Evolutionary conservation across 2,113 vertebrate species (phyloP).

Genomic region (Glaucomys volans): DNA sequence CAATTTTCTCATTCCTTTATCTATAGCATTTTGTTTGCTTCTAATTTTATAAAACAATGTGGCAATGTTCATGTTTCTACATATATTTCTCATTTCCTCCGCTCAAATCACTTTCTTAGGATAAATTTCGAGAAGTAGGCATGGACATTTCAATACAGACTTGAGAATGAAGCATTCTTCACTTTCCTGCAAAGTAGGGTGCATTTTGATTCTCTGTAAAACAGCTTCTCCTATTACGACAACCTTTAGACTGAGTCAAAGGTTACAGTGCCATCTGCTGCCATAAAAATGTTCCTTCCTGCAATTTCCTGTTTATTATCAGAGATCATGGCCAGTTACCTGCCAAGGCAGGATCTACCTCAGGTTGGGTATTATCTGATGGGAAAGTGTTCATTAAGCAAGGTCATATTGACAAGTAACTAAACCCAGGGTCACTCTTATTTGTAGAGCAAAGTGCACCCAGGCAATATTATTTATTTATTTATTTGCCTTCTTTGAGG

Average conservation of each 20-base stretch:
- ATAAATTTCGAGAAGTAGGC: not conserved
- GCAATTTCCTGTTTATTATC: not conserved
- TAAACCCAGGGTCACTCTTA: not conserved
- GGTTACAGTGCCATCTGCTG: conserved; percentile 69
- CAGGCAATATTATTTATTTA: not conserved
- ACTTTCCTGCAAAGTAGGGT: not conserved
- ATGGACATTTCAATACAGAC: not conserved
- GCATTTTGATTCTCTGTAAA: not conserved
- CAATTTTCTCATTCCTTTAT: not conserved
- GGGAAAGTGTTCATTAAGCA: not conserved
- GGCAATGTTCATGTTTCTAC: not conserved
- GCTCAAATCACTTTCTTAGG: not conserved
- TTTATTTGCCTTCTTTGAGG: not conserved
- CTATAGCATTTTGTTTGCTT: not conserved
- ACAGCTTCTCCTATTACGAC: not conserved
- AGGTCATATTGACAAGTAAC: not conserved
- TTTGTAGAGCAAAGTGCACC: not conserved
- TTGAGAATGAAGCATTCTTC: not conserved
- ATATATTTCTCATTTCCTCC: not conserved
- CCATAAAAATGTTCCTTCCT: not conserved
- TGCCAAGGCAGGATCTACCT: not conserved
- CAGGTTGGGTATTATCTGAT: not conserved
- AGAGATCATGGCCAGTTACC: not conserved
- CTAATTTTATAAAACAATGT: not conserved
- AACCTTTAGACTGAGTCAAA: not conserved